A percentile compares a stretch with the other conserved stretches of the same genome.
Conservation (phyloP, 1,140 invertebrate species). For the Drosophila cardini region DNA sequence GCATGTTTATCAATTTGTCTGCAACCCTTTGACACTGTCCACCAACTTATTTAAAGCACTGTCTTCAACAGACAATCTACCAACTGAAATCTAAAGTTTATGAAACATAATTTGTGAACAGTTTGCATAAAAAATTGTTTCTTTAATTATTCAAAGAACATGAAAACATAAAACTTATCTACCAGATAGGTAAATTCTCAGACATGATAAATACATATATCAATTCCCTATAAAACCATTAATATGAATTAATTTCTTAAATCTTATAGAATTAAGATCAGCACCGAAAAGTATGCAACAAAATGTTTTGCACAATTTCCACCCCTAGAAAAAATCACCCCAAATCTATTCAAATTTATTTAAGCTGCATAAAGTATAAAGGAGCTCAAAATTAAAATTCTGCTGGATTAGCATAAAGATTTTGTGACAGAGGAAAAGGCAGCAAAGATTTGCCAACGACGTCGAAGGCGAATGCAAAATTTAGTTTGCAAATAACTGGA, state of each 20-base stretch:
- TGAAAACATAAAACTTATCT: not conserved
- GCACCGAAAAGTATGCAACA: constrained; percentile 14
- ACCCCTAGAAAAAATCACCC: not conserved
- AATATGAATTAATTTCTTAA: not conserved
- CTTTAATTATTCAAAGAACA: constrained; percentile 17
- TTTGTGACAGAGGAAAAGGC: constrained; percentile 23
- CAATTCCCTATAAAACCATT: not conserved
- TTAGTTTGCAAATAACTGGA: constrained; percentile 74
- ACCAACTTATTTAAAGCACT: constrained; percentile 29
- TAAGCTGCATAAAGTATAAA: constrained; percentile 7
- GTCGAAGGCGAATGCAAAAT: constrained; percentile 59
- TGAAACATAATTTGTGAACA: constrained; percentile 54
- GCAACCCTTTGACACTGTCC: constrained; percentile 19
- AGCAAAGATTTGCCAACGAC: constrained; percentile 13
- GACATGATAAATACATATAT: not conserved
- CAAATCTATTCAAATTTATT: constrained; percentile 16
- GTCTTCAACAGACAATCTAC: constrained; percentile 10
- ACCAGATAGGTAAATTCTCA: not conserved
- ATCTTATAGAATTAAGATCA: not conserved
- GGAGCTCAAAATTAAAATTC: constrained; percentile 39
- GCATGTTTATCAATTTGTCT: constrained; percentile 58
- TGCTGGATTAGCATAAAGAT: constrained; percentile 61
- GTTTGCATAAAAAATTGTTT: not conserved
- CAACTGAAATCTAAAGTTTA: not conserved
- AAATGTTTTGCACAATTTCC: not conserved